phyloP scores from a whole-genome alignment of 2,888 invertebrate genomes.

The Caenorhabditis sinica region DNA sequence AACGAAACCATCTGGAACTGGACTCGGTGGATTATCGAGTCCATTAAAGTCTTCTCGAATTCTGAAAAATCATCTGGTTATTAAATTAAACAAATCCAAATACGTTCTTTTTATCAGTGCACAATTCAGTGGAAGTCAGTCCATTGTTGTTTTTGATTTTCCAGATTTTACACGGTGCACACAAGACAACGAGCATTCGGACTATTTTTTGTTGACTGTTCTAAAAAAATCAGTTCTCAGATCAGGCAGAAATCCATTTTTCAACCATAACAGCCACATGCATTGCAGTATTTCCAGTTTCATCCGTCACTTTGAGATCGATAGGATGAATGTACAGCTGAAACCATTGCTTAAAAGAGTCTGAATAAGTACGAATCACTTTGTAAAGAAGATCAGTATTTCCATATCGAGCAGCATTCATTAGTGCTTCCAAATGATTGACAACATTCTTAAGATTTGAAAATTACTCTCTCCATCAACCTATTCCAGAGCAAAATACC shows the following conservation, averaged over 20 bases:
- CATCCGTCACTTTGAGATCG: slow-evolving; percentile 63
- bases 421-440: slow-evolving; percentile 65
- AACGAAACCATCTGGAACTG: slow-evolving; percentile 43
- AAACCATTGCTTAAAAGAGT: too few relatives aligned
- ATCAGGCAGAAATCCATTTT: not conserved
- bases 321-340: slow-evolving; percentile 62
- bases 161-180: slow-evolving; percentile 67
- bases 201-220: slow-evolving; percentile 61
- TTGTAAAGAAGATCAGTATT: slow-evolving; percentile 64
- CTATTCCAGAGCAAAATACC: not conserved
- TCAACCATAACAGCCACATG: slow-evolving; percentile 68
- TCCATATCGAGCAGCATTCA: slow-evolving; percentile 66
- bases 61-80: slow-evolving; percentile 17
- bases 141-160: slow-evolving; percentile 66
- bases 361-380: slow-evolving; percentile 9
- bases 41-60: slow-evolving; percentile 59
- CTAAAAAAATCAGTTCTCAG: slow-evolving; percentile 23
- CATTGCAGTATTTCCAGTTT: slow-evolving; percentile 70
- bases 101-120: slow-evolving; percentile 52
- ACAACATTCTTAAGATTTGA: slow-evolving; percentile 67
- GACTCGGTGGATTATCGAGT: slow-evolving; percentile 48
- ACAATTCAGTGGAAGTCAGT: slow-evolving; percentile 57
- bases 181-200: slow-evolving; percentile 68
- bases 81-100: not conserved
- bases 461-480: slow-evolving; percentile 1